Base-by-base conservation (phyloP, 2,797 vertebrate genomes). In the Nannoperca obscura region DNA sequence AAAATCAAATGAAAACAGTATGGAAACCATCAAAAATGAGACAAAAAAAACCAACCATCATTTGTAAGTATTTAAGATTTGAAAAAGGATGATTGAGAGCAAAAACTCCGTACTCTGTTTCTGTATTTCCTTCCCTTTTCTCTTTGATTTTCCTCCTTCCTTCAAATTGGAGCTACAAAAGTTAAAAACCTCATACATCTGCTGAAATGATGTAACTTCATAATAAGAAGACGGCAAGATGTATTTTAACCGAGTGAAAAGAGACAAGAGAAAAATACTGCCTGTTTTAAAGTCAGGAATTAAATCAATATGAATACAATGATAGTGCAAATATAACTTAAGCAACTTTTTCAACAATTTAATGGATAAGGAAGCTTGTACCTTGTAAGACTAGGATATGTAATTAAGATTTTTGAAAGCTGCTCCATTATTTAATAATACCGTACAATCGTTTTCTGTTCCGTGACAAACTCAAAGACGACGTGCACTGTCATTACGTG, bases 261-360 rank as follows among this genome's bases (percentile, higher is more conserved):
- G 30, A 40, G 30, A 32, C 20, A 46, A 34, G 30, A 22, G 22
- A 22, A 54, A 57, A 57, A 50, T 4, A 40, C 24, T 32, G 10
- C 4, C 34, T 24, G 2, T 42, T 22, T 42, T 34, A 36, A 49
- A 53, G 19, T 17, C 40, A 49, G 13, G 14, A 47, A 68, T 24
- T 42, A 12, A 59, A 69, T 46, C 40, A 53, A 54, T 32, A 57
- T 42, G 40, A 54, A 50, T 47, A 46, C 19, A 59, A 54, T 53
- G 24, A 20, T 27, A 19, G 4, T 17, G 32, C 9, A 22, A 46
- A 54, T 49, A 3, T 32, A 77, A 54, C 12, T 8, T 12, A n/a
- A 63, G 57, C 4, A 44, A 22, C 6, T 3, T 7, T 67, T 49
- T 62, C 11, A 22, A 22, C 12, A 22, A 44, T 14, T n/a, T 1